Evolutionary conservation across 2,888 invertebrate genomes (phyloP), one percentile per base, ranked within the genome.

Genomic region (Rhopalosiphum nymphaeae): DNA sequence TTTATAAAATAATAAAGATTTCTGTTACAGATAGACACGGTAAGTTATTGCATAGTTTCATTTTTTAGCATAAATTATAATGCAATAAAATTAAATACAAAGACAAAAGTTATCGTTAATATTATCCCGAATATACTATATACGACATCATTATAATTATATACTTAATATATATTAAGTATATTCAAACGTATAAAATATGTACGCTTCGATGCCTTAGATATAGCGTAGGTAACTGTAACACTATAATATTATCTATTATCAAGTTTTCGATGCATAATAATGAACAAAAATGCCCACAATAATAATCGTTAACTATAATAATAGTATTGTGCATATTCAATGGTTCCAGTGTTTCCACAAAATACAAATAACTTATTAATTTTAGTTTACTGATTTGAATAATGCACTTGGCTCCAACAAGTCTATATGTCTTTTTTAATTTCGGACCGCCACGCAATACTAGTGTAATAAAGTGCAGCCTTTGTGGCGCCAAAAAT

Each of bases 401-500:
- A 93, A 93, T 93, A 93, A 93, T 93, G 88, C 53, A 87, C 87
- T 92, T 49, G 92, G 92, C 87, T 92, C 92, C 88, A 56, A 93
- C 89, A 93, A 93, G 92, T 93, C 92, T 89, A 78, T 78, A 93
- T 53, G 92, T 78, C 42, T 78, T 92, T 92, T 93, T 78, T 89
- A 89, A 93, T 89, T 93, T 93, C 78, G 78, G 78, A 93, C 53
- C 92, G 44, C 88, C 88, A 93, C 88, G 92, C 88, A 89, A 92
- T 42, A 93, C 92, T n/a, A 89, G 92, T 89, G n/a, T 93, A 93
- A 93, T 93, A 93, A 93, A 93, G 29, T 89, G 78, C 87, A 93
- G 85, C 85, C 93, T 93, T 93, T 89, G 93, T 93, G 93, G 93
- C 93, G 93, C 93, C 93, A 93, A 93, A 93, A 93, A 89, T 85